Base-by-base conservation (phyloP, 2,113 vertebrate genomes). In the Archilochus colubris region DNA sequence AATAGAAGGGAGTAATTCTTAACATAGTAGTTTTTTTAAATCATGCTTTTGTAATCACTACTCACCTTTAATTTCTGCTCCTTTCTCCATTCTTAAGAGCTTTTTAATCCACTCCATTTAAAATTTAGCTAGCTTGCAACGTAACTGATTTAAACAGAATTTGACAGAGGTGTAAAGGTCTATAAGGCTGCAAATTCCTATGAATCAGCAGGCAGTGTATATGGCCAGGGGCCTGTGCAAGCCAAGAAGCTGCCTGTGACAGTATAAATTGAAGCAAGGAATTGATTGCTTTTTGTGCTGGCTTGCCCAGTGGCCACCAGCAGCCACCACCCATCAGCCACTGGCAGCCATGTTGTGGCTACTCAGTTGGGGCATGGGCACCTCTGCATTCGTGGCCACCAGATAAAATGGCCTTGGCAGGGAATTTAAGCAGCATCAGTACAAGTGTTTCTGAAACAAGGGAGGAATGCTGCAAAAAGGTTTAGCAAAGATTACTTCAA, bases 311-410 rank as follows among this genome's bases (percentile, higher is more conserved):
- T 21, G 50, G 83, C 55, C 67, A 53, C 50, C 50, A 73, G 59
- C 38, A 54, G 12, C 50, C 58, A 27, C 36, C 31, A 64, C 40
- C 21, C 24, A 76, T 40, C 69, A 54, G 57, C 43, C 33, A 58
- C 0, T 0, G 1, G 59, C 43, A 74, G 15, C 5, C n/a, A 51
- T 0, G 1, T 14, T 23, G 14, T 28, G 51, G 40, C 16, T 55
- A 66, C 48, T 27, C 31, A 21, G 36, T 6, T 0, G 5, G 17
- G 17, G 54, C 24, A 48, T 0, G 2, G 54, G 18, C 14, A 68
- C 28, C 61, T 44, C 64, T 50, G 17, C 3, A 7, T 23, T 16
- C 2, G 3, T 38, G 27, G 33, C 40, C 11, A 18, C 25, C 31
- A 48, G 14, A 10, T 3, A 61, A 61, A 61, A 82, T 0, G 1